Evolutionary conservation across 2,888 invertebrate species (phyloP).

Genomic region (Argyresthia albistria): DNA sequence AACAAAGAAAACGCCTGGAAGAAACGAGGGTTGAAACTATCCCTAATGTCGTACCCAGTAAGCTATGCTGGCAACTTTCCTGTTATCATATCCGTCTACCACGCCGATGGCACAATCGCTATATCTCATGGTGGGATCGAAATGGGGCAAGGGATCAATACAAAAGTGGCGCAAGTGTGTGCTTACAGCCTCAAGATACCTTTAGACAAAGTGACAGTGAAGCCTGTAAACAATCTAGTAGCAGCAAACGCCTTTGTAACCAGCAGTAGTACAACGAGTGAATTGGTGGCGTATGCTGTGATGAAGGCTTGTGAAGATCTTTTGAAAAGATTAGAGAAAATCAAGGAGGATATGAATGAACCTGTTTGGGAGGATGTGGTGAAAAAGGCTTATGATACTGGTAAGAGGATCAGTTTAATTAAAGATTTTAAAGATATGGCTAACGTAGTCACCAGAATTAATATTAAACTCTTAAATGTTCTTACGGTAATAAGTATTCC

Average conservation of each 20-base stretch:
- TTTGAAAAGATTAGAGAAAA: conserved; percentile 49
- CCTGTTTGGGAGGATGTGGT: conserved; percentile 68
- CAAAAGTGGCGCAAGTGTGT: conserved; percentile 79
- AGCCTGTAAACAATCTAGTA: conserved; percentile 75
- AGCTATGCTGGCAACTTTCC: conserved; percentile 63
- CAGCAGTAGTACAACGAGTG: conserved; percentile 82
- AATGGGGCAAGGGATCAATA: conserved; percentile 78
- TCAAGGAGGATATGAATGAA: conserved; percentile 39
- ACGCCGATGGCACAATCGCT: conserved; percentile 76
- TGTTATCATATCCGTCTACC: conserved; percentile 76
- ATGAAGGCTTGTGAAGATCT: conserved; percentile 66
- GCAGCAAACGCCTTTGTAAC: conserved; percentile 78
- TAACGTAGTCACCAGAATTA: no score
- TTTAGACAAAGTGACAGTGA: conserved; percentile 69
- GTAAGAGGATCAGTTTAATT: conserved; percentile 15
- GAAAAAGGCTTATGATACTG: conserved; percentile 52
- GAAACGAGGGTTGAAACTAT: conserved; percentile 76
- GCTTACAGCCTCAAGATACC: conserved; percentile 78
- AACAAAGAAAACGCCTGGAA: conserved; percentile 82
- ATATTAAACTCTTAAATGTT: no score
- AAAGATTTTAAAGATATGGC: no score
- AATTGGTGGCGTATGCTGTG: conserved; percentile 74
- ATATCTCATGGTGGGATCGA: conserved; percentile 80
- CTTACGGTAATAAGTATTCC: no score
- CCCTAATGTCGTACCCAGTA: conserved; percentile 77